Conservation (phyloP, 2,888 invertebrate genomes). For the Augochlorella aurata region DNA sequence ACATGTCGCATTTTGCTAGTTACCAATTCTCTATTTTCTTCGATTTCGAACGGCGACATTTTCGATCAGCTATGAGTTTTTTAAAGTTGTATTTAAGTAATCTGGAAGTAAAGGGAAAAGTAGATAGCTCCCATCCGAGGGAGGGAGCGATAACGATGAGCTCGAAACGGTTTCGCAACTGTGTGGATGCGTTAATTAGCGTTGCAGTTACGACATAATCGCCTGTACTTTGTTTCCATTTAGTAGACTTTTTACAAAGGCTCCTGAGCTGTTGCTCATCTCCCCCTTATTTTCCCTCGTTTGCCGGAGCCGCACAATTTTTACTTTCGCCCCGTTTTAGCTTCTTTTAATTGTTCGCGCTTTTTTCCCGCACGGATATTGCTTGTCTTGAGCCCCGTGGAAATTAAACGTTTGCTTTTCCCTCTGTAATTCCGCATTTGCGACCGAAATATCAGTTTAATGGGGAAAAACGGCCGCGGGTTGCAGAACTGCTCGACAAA, state of each 20-base stretch:
- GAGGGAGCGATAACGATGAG: constrained; percentile 12
- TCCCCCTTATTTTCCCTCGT: constrained; percentile 11
- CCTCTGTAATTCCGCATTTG: not conserved
- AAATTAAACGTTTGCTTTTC: not conserved
- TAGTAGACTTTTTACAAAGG: constrained; percentile 11
- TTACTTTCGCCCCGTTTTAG: not conserved
- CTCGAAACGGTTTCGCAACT: constrained; percentile 2
- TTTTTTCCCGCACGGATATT: not conserved
- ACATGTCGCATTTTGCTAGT: too few relatives aligned
- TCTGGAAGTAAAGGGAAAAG: not conserved
- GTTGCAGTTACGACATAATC: constrained; percentile 26
- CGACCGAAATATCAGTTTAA: constrained; percentile 4
- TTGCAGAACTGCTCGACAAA: not conserved
- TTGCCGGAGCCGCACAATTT: constrained; percentile 4
- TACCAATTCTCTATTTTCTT: too few relatives aligned
- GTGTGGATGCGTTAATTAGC: constrained; percentile 20
- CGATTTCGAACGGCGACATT: not conserved
- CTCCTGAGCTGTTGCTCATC: constrained; percentile 1
- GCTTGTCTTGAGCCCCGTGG: not conserved
- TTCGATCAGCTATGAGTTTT: not conserved
- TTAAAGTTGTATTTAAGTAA: too few relatives aligned
- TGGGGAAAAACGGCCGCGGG: not conserved
- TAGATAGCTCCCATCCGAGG: not conserved
- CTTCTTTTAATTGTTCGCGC: constrained; percentile 24
- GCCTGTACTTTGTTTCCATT: constrained; percentile 28